phyloP scores from a whole-genome alignment of 2,797 vertebrate species.

The Yasuhikotakia modesta region DNA sequence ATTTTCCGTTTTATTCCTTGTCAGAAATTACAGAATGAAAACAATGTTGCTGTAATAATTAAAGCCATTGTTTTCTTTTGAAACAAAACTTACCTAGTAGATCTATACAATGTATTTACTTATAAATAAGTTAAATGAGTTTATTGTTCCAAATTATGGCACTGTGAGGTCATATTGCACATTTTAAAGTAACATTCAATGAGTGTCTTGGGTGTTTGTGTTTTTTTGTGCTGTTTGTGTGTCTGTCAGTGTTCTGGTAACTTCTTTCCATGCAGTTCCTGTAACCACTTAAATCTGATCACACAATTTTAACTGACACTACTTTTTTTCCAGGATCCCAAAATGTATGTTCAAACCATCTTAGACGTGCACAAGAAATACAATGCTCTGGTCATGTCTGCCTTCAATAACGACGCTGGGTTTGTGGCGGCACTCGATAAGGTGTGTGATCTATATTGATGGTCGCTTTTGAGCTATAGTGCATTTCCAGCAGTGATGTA shows the following conservation, averaged over 20 bases:
- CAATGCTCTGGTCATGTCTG: conserved; percentile 96
- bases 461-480: conserved; percentile 56
- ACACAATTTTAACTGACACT: background rate
- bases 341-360: conserved; percentile 97
- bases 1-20: too few species aligned
- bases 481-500: background rate
- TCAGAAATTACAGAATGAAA: background rate
- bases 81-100: too few species aligned
- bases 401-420: conserved; percentile 96
- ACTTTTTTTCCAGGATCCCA: conserved; percentile 84
- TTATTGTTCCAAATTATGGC: too few species aligned
- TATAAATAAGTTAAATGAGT: too few species aligned
- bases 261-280: too few species aligned
- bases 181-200: background rate
- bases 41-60: too few species aligned
- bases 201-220: background rate
- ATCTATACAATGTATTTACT: too few species aligned
- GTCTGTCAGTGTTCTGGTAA: too few species aligned
- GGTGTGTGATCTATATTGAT: conserved; percentile 69
- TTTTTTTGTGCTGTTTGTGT: background rate
- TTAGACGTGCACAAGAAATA: conserved; percentile 98
- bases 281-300: too few species aligned
- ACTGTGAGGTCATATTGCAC: background rate
- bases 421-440: conserved; percentile 96
- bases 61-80: too few species aligned